These are phyloP conservation scores for Apotomis turbidana DNA, from an alignment of 2,888 invertebrate species.

Conservation along the genomic window DNA sequence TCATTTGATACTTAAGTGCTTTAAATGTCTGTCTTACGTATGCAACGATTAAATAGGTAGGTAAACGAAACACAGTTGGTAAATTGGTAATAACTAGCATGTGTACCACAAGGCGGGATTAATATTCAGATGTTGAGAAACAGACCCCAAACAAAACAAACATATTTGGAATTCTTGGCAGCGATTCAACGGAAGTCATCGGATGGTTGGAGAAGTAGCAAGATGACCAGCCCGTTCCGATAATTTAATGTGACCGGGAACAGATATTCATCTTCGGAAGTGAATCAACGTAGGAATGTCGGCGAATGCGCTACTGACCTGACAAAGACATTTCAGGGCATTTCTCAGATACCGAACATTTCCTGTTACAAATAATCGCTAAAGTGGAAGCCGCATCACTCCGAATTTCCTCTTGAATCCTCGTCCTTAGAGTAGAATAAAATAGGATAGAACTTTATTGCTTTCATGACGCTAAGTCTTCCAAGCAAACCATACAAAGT, in stretches of 20 bases:
- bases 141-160: constrained; percentile 4
- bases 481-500: no score
- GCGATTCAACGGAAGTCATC: constrained; percentile 28
- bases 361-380: no score
- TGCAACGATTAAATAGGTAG: no score
- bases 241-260: constrained; percentile 30
- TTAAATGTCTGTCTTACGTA: no score
- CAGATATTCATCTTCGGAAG: constrained; percentile 34
- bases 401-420: no score
- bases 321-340: background rate
- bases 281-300: constrained; percentile 33
- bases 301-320: background rate
- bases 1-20: no score
- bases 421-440: no score
- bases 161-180: constrained; percentile 29
- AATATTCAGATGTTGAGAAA: background rate
- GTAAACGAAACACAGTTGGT: no score
- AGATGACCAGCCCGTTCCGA: constrained; percentile 34
- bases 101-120: background rate
- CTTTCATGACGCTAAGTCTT: no score
- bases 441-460: no score
- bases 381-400: no score
- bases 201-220: constrained; percentile 14
- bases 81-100: no score
- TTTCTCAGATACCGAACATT: background rate